Conservation (phyloP, 2,797 vertebrate genomes). For the Nothura maculosa region DNA sequence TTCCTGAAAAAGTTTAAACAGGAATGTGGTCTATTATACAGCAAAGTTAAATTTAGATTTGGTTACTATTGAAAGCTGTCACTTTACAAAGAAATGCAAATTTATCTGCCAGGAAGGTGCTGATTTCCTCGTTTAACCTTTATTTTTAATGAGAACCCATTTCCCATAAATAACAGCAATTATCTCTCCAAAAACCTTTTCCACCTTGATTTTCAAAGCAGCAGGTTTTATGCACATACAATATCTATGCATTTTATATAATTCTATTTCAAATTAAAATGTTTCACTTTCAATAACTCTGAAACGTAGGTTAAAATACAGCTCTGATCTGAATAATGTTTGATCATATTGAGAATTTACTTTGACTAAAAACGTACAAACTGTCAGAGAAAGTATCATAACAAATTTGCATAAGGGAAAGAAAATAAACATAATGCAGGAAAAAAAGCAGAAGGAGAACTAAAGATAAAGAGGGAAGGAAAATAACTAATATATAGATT, state of each 20-base stretch:
- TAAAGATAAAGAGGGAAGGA: background rate
- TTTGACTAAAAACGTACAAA: background rate
- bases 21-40: background rate
- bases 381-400: background rate
- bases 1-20: background rate
- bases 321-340: background rate
- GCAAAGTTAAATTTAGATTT: constrained; percentile 44
- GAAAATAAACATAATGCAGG: background rate
- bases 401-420: background rate
- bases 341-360: background rate
- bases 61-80: constrained; percentile 34
- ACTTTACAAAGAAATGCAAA: constrained; percentile 36
- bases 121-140: constrained; percentile 30
- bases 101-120: constrained; percentile 19
- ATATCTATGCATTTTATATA: constrained; percentile 16
- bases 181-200: constrained; percentile 22
- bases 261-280: constrained; percentile 5
- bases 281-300: constrained; percentile 6
- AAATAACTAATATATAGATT: background rate
- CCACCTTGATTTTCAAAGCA: background rate
- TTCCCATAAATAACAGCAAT: constrained; percentile 57
- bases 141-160: constrained; percentile 39
- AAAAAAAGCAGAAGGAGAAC: background rate
- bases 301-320: constrained; percentile 36
- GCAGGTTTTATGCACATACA: background rate